phyloP scores from a whole-genome alignment of 53 echinoderm and acorn worm genomes.

The Apostichopus leukothele region DNA sequence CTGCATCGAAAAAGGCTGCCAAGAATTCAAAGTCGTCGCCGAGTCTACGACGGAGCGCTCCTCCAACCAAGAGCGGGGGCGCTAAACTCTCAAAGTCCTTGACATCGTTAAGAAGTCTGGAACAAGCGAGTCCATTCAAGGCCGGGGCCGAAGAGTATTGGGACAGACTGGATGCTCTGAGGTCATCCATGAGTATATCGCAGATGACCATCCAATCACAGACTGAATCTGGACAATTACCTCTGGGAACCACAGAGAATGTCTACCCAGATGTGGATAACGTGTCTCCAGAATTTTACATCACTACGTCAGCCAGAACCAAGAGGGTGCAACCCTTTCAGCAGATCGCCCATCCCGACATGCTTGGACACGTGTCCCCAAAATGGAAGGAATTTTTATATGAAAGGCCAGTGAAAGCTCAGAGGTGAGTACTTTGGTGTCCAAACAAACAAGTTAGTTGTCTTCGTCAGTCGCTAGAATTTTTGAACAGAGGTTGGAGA shows the following conservation, averaged over 20 bases:
- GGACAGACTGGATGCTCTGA: constrained; percentile 57
- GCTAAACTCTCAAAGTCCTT: constrained; percentile 70
- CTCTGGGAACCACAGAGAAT: constrained; percentile 32
- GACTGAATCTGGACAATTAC: constrained; percentile 23
- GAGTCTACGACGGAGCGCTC: constrained; percentile 47
- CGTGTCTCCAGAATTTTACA: constrained; percentile 71
- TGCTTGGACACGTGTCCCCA: constrained; percentile 68
- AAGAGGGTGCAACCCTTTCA: constrained; percentile 78
- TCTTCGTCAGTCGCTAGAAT: too few relatives aligned
- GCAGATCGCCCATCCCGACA: constrained; percentile 81
- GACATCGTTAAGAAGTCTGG: constrained; percentile 59
- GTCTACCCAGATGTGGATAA: constrained; percentile 57
- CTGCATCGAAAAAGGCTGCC: constrained; percentile 49
- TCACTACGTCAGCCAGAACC: constrained; percentile 66
- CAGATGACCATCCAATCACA: constrained; percentile 75
- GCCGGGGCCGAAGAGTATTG: constrained; percentile 32
- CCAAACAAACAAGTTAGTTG: neutral
- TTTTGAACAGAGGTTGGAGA: too few relatives aligned
- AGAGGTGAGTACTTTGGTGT: constrained; percentile 64
- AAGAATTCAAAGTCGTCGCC: constrained; percentile 65
- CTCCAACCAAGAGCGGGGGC: constrained; percentile 60
- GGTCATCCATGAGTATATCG: constrained; percentile 85
- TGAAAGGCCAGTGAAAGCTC: constrained; percentile 74
- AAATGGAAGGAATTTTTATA: constrained; percentile 55
- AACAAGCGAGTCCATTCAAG: constrained; percentile 36